Percentiles rank a stretch among this genome's conserved stretches.
Conservation (phyloP, 2,888 invertebrate species). For the Apamea anceps region DNA sequence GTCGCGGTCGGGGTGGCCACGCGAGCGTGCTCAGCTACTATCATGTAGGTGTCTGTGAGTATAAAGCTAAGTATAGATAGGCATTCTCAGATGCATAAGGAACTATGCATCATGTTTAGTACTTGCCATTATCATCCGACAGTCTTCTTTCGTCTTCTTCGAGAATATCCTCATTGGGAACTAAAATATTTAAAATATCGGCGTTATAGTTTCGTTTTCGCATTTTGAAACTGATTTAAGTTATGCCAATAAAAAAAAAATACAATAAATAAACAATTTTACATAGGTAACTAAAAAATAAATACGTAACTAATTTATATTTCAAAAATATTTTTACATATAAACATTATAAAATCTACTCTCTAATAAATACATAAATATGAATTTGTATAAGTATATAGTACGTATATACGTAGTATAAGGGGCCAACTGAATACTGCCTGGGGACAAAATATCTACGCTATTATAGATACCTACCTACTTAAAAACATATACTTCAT, state of each 20-base stretch:
- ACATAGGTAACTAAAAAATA: constrained; percentile 12
- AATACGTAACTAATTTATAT: constrained; percentile 18
- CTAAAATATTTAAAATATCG: constrained; percentile 77
- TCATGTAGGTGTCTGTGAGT: constrained; percentile 83
- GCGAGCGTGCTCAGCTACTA: constrained; percentile 92
- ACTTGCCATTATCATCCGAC: constrained; percentile 86
- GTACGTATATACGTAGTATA: not conserved
- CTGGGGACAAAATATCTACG: not conserved
- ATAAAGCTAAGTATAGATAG: constrained; percentile 29
- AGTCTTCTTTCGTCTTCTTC: constrained; percentile 88
- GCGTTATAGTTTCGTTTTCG: constrained; percentile 9
- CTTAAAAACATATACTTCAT: not conserved
- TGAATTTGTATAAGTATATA: not conserved
- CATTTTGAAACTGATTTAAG: constrained; percentile 1
- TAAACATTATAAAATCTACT: not conserved
- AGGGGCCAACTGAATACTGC: not conserved
- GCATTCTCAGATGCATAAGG: constrained; percentile 1
- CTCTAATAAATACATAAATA: constrained; percentile 19
- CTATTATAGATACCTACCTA: not conserved
- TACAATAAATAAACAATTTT: not conserved
- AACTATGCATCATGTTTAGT: constrained; percentile 2
- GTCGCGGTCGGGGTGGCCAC: constrained; percentile 97
- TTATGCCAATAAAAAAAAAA: not conserved
- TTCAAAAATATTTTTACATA: not conserved
- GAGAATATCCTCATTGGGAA: constrained; percentile 88